phyloP scores from a whole-genome alignment of 2,888 invertebrate species.

The Myathropa florea region DNA sequence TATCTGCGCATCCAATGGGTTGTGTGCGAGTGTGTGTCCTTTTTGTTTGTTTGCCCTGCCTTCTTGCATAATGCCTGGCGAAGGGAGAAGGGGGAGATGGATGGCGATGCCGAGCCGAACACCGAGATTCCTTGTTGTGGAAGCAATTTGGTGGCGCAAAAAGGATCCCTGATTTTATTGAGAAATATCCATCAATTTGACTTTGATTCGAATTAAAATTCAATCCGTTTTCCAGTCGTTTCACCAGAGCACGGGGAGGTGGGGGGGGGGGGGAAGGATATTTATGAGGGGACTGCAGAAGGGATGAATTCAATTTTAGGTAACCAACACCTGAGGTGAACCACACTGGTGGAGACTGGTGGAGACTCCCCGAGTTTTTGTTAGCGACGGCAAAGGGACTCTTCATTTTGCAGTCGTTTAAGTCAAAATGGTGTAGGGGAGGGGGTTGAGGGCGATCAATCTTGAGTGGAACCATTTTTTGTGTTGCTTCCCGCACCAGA shows the following conservation, averaged over 20 bases:
- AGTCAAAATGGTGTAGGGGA: background rate
- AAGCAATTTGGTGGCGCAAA: constrained; percentile 15
- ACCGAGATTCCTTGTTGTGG: background rate
- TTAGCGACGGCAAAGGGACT: too few species aligned
- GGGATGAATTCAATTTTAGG: background rate
- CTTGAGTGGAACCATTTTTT: background rate
- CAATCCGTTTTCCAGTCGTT: constrained; percentile 19
- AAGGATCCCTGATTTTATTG: background rate
- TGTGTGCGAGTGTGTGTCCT: background rate
- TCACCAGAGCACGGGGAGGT: background rate
- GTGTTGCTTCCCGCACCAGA: background rate
- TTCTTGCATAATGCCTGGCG: constrained; percentile 23
- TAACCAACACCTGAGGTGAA: background rate
- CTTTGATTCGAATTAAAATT: constrained; percentile 56
- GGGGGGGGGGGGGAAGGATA: background rate
- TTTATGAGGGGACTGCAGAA: background rate
- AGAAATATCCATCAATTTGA: constrained; percentile 58
- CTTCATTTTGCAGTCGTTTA: background rate
- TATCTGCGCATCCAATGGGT: background rate
- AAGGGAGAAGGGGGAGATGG: background rate
- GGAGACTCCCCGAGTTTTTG: too few species aligned
- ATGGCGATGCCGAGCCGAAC: background rate
- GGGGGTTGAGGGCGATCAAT: background rate
- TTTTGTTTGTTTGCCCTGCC: background rate
- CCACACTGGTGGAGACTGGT: background rate